Base-by-base conservation (phyloP, 2,113 vertebrate genomes). In the Paedocypris sp. region DNA sequence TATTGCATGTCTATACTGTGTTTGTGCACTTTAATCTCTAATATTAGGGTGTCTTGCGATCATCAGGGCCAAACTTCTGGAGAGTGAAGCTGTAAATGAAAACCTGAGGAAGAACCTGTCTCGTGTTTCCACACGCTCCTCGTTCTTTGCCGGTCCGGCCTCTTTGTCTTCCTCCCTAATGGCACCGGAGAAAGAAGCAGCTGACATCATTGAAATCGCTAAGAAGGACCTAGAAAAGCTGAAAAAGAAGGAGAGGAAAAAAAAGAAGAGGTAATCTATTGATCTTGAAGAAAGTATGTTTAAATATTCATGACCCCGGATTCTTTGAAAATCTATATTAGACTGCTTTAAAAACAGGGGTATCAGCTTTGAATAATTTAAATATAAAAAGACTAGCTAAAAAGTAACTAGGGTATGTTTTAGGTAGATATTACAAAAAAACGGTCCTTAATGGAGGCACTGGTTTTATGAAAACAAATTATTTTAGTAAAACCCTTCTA, bases 171-270 rank as follows among this genome's bases (percentile, higher is more conserved):
- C 87, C 1, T 68, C 87, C 13, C 65, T 88, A 49, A 80, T 69
- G 52, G 83, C 68, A 68, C 83, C 92, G 0, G 93, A 97, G 70
- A 93, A 89, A 54, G 94, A 93, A 68, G 89, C 93, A 11, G 85
- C 80, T 28, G 93, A 99, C 43, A 88, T 98, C 59, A 90, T 99
- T 49, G 88, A 93, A 75, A 82, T 99, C 73, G 95, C 95, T 61
- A 98, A 98, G 80, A 95, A 88, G 63, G 88, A 97, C 68, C 82
- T 99, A 78, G 87, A 97, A 79, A 98, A 95, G 61, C 89, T 99
- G 67, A 97, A 92, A 76, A 92, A 83, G 76, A 95, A 88, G 69
- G 91, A 99, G 78, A 93, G 77, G 73, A 95, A 87, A 80, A 98
- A 97, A 84, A 99, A 97, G 60, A 95, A 86, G 75, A 97, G 94